Evolutionary conservation across 2,797 vertebrate species (phyloP), one percentile per base, ranked within the genome.

Genomic region (Percopsis omiscomaycus): DNA sequence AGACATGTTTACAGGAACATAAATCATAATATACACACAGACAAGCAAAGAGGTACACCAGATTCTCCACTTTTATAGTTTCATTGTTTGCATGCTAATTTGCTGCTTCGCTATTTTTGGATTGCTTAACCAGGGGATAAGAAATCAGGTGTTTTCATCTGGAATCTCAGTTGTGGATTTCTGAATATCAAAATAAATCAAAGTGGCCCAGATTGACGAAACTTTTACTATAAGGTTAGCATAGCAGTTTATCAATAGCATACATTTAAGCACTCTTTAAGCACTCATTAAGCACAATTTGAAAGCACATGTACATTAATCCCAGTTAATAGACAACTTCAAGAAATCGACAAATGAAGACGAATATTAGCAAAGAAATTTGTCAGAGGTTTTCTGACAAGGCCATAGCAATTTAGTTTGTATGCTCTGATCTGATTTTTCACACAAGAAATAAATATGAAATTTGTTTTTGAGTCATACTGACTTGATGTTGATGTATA

Each of bases 211-310:
- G 16, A 51, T 42, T 42, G 9, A 42, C 9, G 37, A 42, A 42
- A 42, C 6, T 42, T 5, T 42, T 42, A 42, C 13, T 10, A 13
- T 71, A 77, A 44, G 28, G 64, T 77, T 88, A 74, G 71, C 70
- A 73, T 84, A 84, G 78, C 61, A 5, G 68, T 84, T 81, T 74
- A 76, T 74, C 69, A 76, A 75, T 77, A 52, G 81, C 74, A 67
- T 71, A 64, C 66, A 59, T 82, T 80, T 64, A 57, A 64, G 85
- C 84, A 86, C 86, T 87, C 79, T 86, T 80, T 9, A 42, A 5
- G 6, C 58, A 77, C 80, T 84, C 50, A 68, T 81, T 50, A 89
- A 91, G 90, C 90, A 93, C 91, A 92, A 91, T 61, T 83, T 64
- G 66, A 78, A 91, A 89, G 90, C 89, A 92, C 88, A 92, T 51